A percentile compares a stretch with the other conserved stretches of the same genome.
These are phyloP conservation scores for Cliona cf. orientalis DNA, from an alignment of 37 sponge, comb jelly and placozoan species.

Conservation along the genomic window DNA sequence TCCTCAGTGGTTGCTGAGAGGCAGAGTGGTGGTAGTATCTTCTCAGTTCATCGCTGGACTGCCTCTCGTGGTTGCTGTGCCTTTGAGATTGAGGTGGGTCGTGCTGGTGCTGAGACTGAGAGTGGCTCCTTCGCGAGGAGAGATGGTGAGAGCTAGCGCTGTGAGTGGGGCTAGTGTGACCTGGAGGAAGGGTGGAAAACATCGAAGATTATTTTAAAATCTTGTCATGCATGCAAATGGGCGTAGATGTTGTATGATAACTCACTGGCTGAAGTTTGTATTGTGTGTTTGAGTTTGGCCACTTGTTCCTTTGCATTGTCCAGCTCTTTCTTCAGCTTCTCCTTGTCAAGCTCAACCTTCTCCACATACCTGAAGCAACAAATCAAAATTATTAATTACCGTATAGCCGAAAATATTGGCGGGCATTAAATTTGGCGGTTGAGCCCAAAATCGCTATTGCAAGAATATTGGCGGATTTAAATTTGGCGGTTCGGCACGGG, in stretches of 20 bases:
- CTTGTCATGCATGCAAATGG: neutral
- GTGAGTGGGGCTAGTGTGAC: neutral
- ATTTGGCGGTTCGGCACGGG: too few relatives aligned
- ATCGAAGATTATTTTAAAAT: neutral
- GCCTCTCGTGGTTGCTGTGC: conserved; percentile 5
- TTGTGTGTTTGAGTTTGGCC: neutral
- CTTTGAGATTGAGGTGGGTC: conserved; percentile 5
- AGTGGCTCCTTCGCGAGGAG: neutral
- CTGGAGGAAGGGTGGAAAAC: neutral
- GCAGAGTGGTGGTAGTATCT: neutral
- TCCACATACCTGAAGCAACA: conserved; percentile 1
- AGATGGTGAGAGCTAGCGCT: neutral
- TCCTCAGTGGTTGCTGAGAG: conserved; percentile 19
- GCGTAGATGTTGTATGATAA: neutral
- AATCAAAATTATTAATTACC: too few relatives aligned
- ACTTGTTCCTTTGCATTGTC: conserved; percentile 1
- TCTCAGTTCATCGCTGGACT: neutral
- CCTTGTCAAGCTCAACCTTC: conserved; percentile 14
- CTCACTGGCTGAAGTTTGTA: neutral
- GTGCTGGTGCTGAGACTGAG: conserved; percentile 1
- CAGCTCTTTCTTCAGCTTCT: conserved; percentile 7
- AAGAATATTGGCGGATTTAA: too few relatives aligned
- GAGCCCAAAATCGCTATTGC: too few relatives aligned
- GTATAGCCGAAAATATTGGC: too few relatives aligned
- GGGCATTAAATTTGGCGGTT: too few relatives aligned